These are phyloP conservation scores for Eledona agricola DNA, from an alignment of 2,888 invertebrate species.

Conservation along the genomic window DNA sequence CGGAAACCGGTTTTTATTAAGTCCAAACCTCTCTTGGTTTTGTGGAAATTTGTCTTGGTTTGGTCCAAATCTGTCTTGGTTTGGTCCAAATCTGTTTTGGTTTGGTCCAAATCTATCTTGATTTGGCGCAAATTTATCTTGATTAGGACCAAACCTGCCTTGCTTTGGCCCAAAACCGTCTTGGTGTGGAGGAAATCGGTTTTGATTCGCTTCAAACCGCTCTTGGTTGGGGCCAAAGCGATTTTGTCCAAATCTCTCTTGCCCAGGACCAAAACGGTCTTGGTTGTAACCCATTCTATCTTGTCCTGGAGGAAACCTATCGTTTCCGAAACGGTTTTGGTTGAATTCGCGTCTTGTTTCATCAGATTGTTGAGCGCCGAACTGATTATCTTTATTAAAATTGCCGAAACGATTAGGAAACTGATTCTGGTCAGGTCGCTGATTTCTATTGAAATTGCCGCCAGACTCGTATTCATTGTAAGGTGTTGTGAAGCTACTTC, in stretches of 20 bases:
- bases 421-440: too few relatives aligned
- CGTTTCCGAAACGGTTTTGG: neutral
- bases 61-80: constrained; percentile 4
- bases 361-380: constrained; percentile 6
- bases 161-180: constrained; percentile 4
- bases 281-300: constrained; percentile 7
- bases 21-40: constrained; percentile 8
- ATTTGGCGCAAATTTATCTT: constrained; percentile 12
- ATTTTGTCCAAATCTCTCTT: constrained; percentile 4
- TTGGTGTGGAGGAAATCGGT: constrained; percentile 3
- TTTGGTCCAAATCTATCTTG: constrained; percentile 2
- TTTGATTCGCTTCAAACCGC: neutral
- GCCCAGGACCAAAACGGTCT: constrained; percentile 11
- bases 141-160: constrained; percentile 10
- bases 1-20: neutral
- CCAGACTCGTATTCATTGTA: constrained; percentile 34
- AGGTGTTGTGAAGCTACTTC: constrained; percentile 52
- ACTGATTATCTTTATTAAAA: constrained; percentile 12
- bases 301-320: constrained; percentile 12
- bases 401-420: constrained; percentile 22
- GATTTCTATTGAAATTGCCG: constrained; percentile 12
- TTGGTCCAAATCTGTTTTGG: neutral
- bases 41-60: constrained; percentile 13
- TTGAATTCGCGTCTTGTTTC: constrained; percentile 6
- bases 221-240: constrained; percentile 10